phyloP scores from a whole-genome alignment of 1,140 invertebrate species.

The Oncopeltus fasciatus region DNA sequence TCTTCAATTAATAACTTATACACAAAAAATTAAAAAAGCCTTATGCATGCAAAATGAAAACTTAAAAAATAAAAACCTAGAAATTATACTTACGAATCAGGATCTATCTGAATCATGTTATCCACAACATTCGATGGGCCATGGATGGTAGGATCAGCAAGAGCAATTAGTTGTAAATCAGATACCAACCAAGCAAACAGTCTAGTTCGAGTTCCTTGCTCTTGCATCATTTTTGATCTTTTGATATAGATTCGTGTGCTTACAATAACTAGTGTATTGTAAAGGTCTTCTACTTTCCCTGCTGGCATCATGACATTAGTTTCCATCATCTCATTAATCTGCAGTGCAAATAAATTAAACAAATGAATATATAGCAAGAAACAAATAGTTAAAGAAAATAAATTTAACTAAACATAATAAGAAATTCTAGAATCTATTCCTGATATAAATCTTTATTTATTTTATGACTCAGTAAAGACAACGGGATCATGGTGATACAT shows the following conservation, averaged over 20 bases:
- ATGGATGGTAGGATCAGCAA: conserved; percentile 75
- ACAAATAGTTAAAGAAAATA: neutral
- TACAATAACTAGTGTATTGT: conserved; percentile 68
- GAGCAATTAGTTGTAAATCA: conserved; percentile 62
- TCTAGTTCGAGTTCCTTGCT: conserved; percentile 51
- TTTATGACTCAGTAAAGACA: too few relatives aligned
- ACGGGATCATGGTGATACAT: too few relatives aligned
- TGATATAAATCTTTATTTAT: too few relatives aligned
- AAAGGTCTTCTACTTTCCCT: conserved; percentile 78
- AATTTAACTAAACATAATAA: too few relatives aligned
- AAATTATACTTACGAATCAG: conserved; percentile 46
- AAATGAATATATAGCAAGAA: neutral
- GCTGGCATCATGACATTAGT: conserved; percentile 68
- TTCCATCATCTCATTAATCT: conserved; percentile 55
- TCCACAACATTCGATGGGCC: conserved; percentile 61
- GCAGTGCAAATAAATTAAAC: conserved; percentile 18
- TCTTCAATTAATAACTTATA: too few relatives aligned
- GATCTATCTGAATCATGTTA: conserved; percentile 66
- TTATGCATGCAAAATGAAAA: too few relatives aligned
- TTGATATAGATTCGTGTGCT: conserved; percentile 93
- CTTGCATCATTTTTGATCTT: conserved; percentile 66
- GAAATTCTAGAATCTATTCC: too few relatives aligned
- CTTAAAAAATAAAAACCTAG: too few relatives aligned
- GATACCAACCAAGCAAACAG: conserved; percentile 68
- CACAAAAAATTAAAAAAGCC: too few relatives aligned